These are phyloP conservation scores for Reticulitermes speratus DNA, from an alignment of 1,140 invertebrate species.

Conservation along the genomic window DNA sequence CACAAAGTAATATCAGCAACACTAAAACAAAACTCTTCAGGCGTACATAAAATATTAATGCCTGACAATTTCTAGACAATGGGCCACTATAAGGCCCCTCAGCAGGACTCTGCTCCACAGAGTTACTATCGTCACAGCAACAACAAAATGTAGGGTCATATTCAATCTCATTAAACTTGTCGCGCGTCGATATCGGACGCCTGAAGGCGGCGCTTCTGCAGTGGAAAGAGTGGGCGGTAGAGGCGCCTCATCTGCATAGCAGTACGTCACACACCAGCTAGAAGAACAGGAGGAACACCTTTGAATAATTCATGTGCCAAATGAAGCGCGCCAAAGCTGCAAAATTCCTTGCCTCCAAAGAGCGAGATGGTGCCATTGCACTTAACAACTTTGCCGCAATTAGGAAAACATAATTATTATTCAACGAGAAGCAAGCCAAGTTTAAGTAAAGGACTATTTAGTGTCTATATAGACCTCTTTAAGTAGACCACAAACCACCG, in stretches of 20 bases:
- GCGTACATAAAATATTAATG: too few relatives aligned
- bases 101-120: too few relatives aligned
- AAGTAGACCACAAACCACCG: neutral
- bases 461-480: neutral
- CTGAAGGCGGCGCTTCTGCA: neutral
- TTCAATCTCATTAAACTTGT: too few relatives aligned
- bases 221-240: neutral
- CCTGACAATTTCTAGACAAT: too few relatives aligned
- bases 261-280: neutral
- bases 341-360: neutral
- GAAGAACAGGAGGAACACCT: neutral
- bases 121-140: too few relatives aligned
- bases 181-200: too few relatives aligned
- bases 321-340: conserved; percentile 12
- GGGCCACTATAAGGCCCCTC: too few relatives aligned
- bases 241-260: neutral
- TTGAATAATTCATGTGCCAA: conserved; percentile 9
- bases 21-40: too few relatives aligned
- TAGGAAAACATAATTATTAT: conserved; percentile 18
- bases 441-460: neutral
- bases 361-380: neutral
- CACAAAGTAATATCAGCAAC: too few relatives aligned
- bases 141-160: too few relatives aligned
- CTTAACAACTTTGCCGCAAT: conserved; percentile 12
- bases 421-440: conserved; percentile 1